Conservation (phyloP, 2,888 invertebrate species). For the Cataglyphis rosenhaueri region DNA sequence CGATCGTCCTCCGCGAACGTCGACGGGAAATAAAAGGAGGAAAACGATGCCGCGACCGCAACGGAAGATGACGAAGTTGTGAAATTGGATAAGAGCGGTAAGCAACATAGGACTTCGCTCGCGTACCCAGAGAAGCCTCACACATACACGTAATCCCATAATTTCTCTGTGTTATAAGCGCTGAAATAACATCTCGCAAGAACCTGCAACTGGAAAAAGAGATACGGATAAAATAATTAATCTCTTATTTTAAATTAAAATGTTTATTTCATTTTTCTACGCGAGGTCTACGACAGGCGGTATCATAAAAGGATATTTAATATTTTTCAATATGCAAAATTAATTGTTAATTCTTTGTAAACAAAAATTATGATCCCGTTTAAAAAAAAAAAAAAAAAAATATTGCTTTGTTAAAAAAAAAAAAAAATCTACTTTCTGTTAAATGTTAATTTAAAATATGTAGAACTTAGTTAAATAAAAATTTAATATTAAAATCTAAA, state of each 20-base stretch:
- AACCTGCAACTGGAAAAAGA: neutral
- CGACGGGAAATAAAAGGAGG: slow-evolving; percentile 31
- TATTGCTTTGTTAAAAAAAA: neutral
- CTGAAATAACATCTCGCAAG: slow-evolving; percentile 15
- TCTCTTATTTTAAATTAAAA: neutral
- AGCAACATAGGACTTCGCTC: slow-evolving; percentile 77
- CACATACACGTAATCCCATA: slow-evolving; percentile 72
- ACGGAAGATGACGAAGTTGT: slow-evolving; percentile 64
- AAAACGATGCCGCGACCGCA: slow-evolving; percentile 59
- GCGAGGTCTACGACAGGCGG: no score
- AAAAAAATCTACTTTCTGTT: neutral
- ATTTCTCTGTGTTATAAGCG: slow-evolving; percentile 62
- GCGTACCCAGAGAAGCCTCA: slow-evolving; percentile 74
- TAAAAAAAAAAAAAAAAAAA: neutral
- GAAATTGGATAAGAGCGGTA: slow-evolving; percentile 78
- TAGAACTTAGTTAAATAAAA: neutral
- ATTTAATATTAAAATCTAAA: neutral
- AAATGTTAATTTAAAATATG: slow-evolving; percentile 1
- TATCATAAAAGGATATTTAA: no score
- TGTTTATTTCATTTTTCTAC: neutral
- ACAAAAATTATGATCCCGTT: neutral
- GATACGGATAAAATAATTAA: neutral
- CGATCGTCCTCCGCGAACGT: slow-evolving; percentile 19
- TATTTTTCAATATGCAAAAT: no score
- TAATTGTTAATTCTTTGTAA: neutral